These are phyloP conservation scores for Melinopterus prodromus DNA, from an alignment of 2,888 invertebrate genomes.

Conservation along the genomic window DNA sequence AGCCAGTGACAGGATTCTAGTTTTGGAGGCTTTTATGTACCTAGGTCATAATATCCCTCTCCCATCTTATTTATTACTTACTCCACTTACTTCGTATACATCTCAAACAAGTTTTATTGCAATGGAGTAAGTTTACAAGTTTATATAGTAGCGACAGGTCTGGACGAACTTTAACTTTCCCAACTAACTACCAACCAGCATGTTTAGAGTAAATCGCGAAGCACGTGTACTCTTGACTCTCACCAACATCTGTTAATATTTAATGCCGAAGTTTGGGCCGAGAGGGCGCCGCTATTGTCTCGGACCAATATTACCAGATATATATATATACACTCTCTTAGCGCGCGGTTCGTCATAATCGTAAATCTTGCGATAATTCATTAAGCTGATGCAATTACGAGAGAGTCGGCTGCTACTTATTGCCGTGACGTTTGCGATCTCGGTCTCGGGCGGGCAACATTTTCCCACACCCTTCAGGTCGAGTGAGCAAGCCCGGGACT, in stretches of 20 bases:
- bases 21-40: background rate
- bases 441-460: background rate
- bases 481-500: background rate
- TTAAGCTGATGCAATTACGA: background rate
- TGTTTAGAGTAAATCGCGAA: conserved; percentile 12
- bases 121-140: background rate
- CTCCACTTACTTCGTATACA: background rate
- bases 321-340: conserved; percentile 10
- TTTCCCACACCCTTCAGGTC: conserved; percentile 4
- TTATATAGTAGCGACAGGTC: background rate
- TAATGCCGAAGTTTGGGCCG: conserved; percentile 22
- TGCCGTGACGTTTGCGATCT: background rate
- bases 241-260: conserved; percentile 25
- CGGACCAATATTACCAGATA: conserved; percentile 22
- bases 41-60: background rate
- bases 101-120: background rate
- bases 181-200: conserved; percentile 7
- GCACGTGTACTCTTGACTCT: background rate
- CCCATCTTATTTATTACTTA: background rate
- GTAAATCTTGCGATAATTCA: conserved; percentile 4
- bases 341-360: background rate
- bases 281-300: conserved; percentile 16
- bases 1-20: no score
- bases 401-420: conserved; percentile 4
- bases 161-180: conserved; percentile 4